Conservation (phyloP, 2,113 vertebrate species). For the Gracilinanus agilis region DNA sequence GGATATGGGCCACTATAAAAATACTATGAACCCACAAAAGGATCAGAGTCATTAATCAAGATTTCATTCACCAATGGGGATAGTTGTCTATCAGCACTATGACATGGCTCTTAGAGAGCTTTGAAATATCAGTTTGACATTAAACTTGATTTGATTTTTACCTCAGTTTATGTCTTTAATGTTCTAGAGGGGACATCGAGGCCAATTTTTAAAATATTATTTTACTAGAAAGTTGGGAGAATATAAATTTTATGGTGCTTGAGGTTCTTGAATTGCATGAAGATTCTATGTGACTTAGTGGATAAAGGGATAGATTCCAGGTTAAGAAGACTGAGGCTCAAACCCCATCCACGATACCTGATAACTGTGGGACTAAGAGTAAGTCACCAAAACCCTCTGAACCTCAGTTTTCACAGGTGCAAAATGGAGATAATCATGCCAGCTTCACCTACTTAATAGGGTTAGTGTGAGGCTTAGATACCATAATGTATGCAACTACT, state of each 20-base stretch:
- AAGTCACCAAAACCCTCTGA: not conserved
- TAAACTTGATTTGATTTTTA: not conserved
- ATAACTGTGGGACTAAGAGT: not conserved
- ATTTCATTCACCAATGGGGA: not conserved
- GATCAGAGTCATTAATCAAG: not conserved
- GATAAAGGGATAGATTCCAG: not conserved
- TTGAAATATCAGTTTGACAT: not conserved
- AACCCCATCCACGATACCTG: not conserved
- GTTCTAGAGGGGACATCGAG: not conserved
- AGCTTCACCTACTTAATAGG: not conserved
- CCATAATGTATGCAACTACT: not conserved
- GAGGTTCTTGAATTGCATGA: not conserved
- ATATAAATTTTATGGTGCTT: not conserved
- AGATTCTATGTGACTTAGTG: not conserved
- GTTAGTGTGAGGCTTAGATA: conserved; percentile 4
- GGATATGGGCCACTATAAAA: not conserved
- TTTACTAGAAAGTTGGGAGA: not conserved
- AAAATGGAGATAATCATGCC: not conserved
- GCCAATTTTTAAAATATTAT: not conserved
- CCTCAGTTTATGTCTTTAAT: not conserved
- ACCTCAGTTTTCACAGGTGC: not conserved
- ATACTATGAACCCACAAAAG: not conserved
- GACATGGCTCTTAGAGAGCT: not conserved
- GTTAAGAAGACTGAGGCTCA: not conserved
- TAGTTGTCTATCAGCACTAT: not conserved